Evolutionary conservation across 2,797 vertebrate species (phyloP).

Genomic region (Borostomias antarcticus): DNA sequence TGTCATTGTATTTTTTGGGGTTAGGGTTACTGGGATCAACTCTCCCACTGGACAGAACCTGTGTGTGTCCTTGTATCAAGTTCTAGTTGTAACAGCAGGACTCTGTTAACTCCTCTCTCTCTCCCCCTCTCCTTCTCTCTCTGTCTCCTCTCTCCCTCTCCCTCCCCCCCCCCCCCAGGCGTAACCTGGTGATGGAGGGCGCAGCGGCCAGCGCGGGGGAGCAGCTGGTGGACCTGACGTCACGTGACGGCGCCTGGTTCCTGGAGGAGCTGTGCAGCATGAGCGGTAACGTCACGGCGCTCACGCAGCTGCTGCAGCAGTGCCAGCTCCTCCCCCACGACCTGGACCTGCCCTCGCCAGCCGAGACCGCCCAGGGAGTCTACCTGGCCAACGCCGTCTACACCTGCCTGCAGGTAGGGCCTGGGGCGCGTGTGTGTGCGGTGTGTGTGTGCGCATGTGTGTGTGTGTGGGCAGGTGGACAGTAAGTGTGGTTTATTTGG

Average conservation of each 20-base stretch:
- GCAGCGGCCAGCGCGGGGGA: conserved; percentile 93
- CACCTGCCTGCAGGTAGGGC: conserved; percentile 90
- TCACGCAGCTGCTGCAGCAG: conserved; percentile 89
- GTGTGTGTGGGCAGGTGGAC: too few species aligned
- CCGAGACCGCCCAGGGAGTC: conserved; percentile 86
- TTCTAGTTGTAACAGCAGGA: neutral
- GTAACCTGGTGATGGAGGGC: conserved; percentile 96
- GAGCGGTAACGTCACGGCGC: conserved; percentile 91
- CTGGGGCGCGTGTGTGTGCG: neutral
- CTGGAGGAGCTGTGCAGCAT: conserved; percentile 97
- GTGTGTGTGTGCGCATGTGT: neutral
- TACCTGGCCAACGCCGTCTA: conserved; percentile 94
- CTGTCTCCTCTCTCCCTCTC: neutral
- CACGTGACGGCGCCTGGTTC: conserved; percentile 96
- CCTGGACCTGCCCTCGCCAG: conserved; percentile 87
- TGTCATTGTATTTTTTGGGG: too few species aligned
- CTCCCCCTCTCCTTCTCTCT: neutral
- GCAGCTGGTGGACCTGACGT: conserved; percentile 92
- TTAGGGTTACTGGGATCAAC: neutral
- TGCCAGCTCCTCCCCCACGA: conserved; percentile 92
- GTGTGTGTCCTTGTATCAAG: too few species aligned
- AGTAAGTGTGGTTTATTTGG: too few species aligned
- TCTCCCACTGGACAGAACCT: neutral
- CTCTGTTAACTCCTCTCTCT: too few species aligned
- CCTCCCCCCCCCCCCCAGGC: conserved; percentile 62